Evolutionary conservation across 2,888 invertebrate species (phyloP), one percentile per base, ranked within the genome.

Genomic region (Syrphus vitripennis): DNA sequence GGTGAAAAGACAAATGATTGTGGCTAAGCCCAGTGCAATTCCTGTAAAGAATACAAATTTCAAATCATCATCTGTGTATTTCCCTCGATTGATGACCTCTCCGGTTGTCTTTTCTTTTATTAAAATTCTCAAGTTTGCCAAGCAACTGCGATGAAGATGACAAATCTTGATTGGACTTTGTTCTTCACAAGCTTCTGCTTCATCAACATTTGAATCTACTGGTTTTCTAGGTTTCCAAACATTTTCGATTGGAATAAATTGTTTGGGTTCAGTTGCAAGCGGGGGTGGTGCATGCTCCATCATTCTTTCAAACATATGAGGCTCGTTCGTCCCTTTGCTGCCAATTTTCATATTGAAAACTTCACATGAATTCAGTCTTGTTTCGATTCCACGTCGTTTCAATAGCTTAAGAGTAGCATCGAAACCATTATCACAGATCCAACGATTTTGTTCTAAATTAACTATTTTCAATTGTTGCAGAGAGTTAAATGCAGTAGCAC

Each of bases 391-490:
- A 16, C 88, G 89, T 14, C 87, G 74, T 19, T 88, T 89, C 2
- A 92, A 75, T 67, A 88, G 80, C 7, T 89, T 88, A 10, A 91
- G 70, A 19, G 91, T 89, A 16, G 80, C 88, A 50, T 89, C 79
- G 45, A 92, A 74, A 4, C 93, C 92, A 0, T 91, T 90, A 88
- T 93, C 93, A 89, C 95, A 95, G 74, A 93, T 92, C 91, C 94
- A 94, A 75, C 93, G 93, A 87, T 95, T 95, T 83, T 93, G 93
- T 26, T 93, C 91, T 1, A 95, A 89, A 88, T 94, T 93, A 40
- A 95, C 88, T 65, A 92, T 90, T 71, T 93, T 92, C 59, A 95
- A 89, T 83, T 93, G 93, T 1, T 90, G 90, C 53, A 95, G 89
- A 0, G 93, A 92, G 70, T 92, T 90, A 4, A 95, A 91, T 0